Evolutionary conservation across 2,113 vertebrate species (phyloP), one percentile per base, ranked within the genome.

Genomic region (Corydoras maculifer): DNA sequence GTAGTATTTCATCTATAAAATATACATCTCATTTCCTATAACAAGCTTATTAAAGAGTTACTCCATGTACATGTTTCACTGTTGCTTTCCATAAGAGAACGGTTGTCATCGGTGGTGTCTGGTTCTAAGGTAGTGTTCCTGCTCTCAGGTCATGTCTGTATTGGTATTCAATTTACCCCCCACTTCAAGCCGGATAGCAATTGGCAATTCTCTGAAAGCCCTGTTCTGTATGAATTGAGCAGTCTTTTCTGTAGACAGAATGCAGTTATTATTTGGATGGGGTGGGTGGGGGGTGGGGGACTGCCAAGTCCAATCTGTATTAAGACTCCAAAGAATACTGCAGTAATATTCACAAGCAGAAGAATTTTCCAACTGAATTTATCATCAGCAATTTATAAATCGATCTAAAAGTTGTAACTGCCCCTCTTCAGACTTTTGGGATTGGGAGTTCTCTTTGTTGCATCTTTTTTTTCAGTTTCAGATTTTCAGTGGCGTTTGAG

Each of bases 141-240:
- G 58, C n/a, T 70, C 62, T 65, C 25, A 50, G 35, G 29, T 48
- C 55, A 12, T 51, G 12, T 65, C 43, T 65, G n/a, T 43, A 55
- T 25, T 43, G 25, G 32, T 4, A 7, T 70, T 66, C 32, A 35
- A 11, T n/a, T 18, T 54, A 18, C 55, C 69, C 10, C n/a, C 43
- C 6, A 10, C 15, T 68, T n/a, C 12, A 48, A 68, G 25, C 48
- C 62, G 35, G 9, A 61, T 12, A 73, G 29, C 12, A 14, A 10
- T 31, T 51, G 14, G 4, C 30, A 61, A 7, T 54, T 67, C 57
- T 25, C n/a, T 65, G 54, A 12, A 60, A 11, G 10, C n/a, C 9
- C 62, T 32, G 11, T 43, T 67, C 13, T 58, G 53, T 54, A 49
- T 25, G 57, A 58, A 72, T 58, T 9, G 35, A 43, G 35, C 35